Evolutionary conservation across 2,797 vertebrate species (phyloP), one percentile per base, ranked within the genome.

Genomic region (Thaleichthys pacificus): DNA sequence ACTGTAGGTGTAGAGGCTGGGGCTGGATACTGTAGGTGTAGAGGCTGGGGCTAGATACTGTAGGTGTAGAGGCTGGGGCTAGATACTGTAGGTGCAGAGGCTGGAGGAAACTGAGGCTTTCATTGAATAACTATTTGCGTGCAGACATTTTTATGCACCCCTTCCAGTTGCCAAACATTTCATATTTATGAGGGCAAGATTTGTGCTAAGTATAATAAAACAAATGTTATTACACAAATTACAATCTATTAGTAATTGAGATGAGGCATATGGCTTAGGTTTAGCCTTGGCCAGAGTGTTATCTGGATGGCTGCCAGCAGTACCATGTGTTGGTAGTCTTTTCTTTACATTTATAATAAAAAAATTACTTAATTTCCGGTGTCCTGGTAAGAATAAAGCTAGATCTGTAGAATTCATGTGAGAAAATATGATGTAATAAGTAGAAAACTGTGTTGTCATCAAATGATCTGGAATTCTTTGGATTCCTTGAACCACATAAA

Each of bases 181-280:
- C 56, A 82, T 77, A 74, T 86, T 82, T 81, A 82, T 80, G 68
- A 78, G 76, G 26, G 54, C 47, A 80, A 67, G 61, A 77, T 82
- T 81, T 57, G 65, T 83, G 71, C 71, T 81, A 77, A 76, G 81
- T 78, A 74, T 84, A 82, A 90, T 85, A 88, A 85, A 85, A 86
- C 71, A 83, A 84, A 85, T 81, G 76, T 84, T 84, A 86, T 71
- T 84, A 75, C 74, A 80, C 38, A 73, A 78, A 87, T 77, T 66
- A 74, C 28, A 61, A 64, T 83, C 70, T 82, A 75, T 83, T 77
- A 79, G 47, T 72, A 72, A 77, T 85, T 77, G 69, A 68, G 81
- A 78, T 76, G 69, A 80, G 61, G 54, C 84, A 85, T 84, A 74
- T 87, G 86, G 84, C 77, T 86, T 77, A 81, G 66, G 78, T 89